Conservation (phyloP, 2,113 vertebrate species). For the Takifugu flavidus region DNA sequence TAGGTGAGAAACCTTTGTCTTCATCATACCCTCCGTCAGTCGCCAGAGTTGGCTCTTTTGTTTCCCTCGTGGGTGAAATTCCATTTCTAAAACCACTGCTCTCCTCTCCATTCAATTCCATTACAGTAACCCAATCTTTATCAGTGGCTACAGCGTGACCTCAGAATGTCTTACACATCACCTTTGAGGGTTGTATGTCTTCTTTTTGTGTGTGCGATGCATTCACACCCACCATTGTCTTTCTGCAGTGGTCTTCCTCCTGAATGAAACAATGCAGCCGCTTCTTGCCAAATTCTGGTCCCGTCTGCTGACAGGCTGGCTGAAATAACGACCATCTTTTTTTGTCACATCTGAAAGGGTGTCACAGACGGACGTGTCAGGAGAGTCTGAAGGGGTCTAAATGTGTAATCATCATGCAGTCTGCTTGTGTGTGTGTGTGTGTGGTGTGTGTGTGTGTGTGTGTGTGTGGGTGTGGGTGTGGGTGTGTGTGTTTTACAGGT, state of each 20-base stretch:
- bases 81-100: no score
- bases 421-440: neutral
- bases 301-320: neutral
- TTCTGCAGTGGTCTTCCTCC: conserved; percentile 5
- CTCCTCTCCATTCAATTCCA: neutral
- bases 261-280: conserved; percentile 1
- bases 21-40: neutral
- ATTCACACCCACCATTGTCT: neutral
- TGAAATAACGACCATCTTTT: neutral
- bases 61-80: neutral
- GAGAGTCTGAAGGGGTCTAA: conserved; percentile 3
- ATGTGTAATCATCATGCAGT: conserved; percentile 13
- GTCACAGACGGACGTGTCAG: neutral
- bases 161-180: neutral
- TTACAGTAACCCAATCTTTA: neutral
- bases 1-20: conserved; percentile 78
- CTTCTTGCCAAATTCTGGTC: neutral
- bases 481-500: conserved; percentile 66
- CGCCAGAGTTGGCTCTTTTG: neutral
- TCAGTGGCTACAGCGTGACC: neutral
- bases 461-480: no score
- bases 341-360: neutral
- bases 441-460: conserved; percentile 19
- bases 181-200: neutral
- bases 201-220: neutral